phyloP scores from a whole-genome alignment of 2,113 vertebrate species.

The Phocoena phocoena region DNA sequence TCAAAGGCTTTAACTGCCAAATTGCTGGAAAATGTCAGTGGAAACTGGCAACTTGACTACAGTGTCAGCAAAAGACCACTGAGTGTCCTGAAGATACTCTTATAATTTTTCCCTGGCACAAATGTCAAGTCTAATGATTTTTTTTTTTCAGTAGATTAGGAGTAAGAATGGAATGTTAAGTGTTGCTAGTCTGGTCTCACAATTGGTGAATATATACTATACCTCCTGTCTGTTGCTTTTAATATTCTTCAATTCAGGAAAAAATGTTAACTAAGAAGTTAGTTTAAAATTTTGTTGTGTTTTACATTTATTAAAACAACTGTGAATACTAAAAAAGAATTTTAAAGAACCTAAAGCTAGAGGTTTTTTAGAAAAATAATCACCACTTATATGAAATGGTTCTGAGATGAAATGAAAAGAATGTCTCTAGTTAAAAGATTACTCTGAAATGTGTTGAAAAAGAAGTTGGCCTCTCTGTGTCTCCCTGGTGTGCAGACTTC shows the following conservation, averaged over 20 bases:
- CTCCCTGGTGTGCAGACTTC: not conserved
- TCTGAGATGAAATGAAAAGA: not conserved
- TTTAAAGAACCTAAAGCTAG: not conserved
- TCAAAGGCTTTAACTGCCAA: slow-evolving; percentile 61
- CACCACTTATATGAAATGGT: not conserved
- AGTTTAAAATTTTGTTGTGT: not conserved
- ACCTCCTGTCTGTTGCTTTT: not conserved
- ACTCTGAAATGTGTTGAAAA: not conserved
- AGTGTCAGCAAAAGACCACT: slow-evolving; percentile 35
- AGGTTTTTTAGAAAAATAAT: not conserved
- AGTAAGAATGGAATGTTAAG: slow-evolving; percentile 21
- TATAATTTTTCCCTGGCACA: slow-evolving; percentile 36
- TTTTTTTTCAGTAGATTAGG: not conserved
- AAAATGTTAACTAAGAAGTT: not conserved
- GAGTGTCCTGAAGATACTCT: slow-evolving; percentile 37
- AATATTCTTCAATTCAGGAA: not conserved
- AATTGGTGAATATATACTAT: not conserved
- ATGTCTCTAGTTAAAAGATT: not conserved
- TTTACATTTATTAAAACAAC: slow-evolving; percentile 27
- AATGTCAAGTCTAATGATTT: slow-evolving; percentile 43
- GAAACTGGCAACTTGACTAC: slow-evolving; percentile 44
- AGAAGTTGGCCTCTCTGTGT: not conserved
- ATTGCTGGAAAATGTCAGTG: slow-evolving; percentile 67
- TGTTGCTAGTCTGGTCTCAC: not conserved
- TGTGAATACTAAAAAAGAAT: not conserved